phyloP scores from a whole-genome alignment of 2,888 invertebrate genomes.

The Eupithecia abbreviata region DNA sequence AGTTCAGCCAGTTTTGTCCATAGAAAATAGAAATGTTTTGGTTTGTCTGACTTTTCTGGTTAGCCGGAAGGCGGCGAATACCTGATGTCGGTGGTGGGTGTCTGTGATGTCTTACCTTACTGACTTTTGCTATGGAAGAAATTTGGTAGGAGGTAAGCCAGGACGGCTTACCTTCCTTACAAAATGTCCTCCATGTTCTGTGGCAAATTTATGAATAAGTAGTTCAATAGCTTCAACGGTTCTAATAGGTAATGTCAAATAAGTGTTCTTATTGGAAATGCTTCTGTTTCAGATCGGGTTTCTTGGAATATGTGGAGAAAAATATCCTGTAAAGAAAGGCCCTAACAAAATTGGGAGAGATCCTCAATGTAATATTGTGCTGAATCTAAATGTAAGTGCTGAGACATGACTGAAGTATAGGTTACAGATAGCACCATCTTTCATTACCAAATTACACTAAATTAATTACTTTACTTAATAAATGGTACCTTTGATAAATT shows the following conservation, averaged over 20 bases:
- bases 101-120: neutral
- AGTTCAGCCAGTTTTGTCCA: neutral
- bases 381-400: constrained; percentile 70
- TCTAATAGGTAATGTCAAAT: neutral
- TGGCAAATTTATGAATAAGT: neutral
- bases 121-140: neutral
- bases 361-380: constrained; percentile 68
- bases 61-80: neutral
- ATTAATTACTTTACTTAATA: too few relatives aligned
- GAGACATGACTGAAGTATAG: too few relatives aligned
- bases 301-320: constrained; percentile 71
- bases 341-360: constrained; percentile 78
- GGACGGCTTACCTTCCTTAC: neutral
- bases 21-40: neutral
- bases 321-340: constrained; percentile 69
- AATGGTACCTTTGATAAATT: too few relatives aligned
- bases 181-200: neutral
- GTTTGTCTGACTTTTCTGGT: neutral
- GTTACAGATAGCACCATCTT: neutral
- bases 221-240: neutral
- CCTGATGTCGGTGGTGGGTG: neutral
- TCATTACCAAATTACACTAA: neutral
- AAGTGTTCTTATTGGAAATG: neutral
- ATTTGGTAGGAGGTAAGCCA: too few relatives aligned
- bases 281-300: constrained; percentile 69